phyloP scores from a whole-genome alignment of 2,888 invertebrate species.

The Nomada fabriciana region DNA sequence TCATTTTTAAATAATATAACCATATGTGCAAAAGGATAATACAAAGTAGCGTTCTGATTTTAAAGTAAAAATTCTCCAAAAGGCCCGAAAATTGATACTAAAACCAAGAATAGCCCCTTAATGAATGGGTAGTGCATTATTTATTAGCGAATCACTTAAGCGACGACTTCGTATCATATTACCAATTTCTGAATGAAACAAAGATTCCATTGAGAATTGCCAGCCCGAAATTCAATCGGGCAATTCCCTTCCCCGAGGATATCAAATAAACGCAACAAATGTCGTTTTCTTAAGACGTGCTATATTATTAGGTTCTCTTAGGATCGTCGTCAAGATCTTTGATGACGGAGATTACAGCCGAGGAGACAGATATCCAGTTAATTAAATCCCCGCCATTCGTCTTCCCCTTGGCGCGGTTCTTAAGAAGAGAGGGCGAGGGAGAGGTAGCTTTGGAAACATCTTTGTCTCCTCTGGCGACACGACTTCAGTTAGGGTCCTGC shows the following conservation, averaged over 20 bases:
- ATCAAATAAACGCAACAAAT: neutral
- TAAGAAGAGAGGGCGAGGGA: constrained; percentile 34
- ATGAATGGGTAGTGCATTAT: too few species aligned
- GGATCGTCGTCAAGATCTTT: constrained; percentile 39
- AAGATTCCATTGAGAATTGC: neutral
- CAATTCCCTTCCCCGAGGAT: neutral
- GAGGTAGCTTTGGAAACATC: constrained; percentile 49
- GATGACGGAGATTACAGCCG: constrained; percentile 45
- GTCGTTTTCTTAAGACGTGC: constrained; percentile 6
- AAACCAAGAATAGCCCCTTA: too few species aligned
- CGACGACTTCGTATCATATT: too few species aligned
- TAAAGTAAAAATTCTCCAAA: too few species aligned
- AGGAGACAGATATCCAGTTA: constrained; percentile 64
- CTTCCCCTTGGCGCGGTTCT: constrained; percentile 9
- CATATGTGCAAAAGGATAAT: too few species aligned
- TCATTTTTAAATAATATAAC: too few species aligned
- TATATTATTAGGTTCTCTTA: constrained; percentile 21
- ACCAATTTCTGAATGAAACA: neutral
- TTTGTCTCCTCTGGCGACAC: constrained; percentile 60
- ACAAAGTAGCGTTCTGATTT: too few species aligned
- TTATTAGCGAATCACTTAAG: too few species aligned
- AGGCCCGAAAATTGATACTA: too few species aligned
- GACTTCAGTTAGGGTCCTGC: constrained; percentile 30
- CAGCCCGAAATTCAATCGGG: neutral
- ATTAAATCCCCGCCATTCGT: constrained; percentile 66